Conservation (phyloP, 2,888 invertebrate species). For the Neelides folsomi region DNA sequence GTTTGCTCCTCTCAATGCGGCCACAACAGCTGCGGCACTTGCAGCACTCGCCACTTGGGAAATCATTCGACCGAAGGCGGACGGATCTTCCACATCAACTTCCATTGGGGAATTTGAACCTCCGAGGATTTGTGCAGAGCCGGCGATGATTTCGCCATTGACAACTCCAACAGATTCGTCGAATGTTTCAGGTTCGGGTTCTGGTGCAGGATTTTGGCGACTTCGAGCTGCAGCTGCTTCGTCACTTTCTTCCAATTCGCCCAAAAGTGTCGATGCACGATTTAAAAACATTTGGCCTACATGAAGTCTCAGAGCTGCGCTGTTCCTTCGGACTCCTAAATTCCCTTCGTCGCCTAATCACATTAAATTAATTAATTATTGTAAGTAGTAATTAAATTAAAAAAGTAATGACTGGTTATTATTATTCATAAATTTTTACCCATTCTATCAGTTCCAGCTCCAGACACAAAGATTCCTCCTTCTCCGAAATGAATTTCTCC, state of each 20-base stretch:
- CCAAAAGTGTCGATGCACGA: constrained; percentile 22
- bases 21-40: constrained; percentile 19
- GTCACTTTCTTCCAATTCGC: constrained; percentile 23
- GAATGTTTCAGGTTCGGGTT: constrained; percentile 2
- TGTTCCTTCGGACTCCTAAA: constrained; percentile 7
- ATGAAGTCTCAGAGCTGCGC: constrained; percentile 24
- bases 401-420: too few species aligned
- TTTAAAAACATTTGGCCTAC: constrained; percentile 24
- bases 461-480: constrained; percentile 20
- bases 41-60: constrained; percentile 26
- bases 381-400: too few species aligned
- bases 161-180: neutral
- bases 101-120: constrained; percentile 16
- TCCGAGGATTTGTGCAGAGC: neutral
- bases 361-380: too few species aligned
- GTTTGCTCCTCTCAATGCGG: constrained; percentile 12
- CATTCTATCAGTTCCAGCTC: constrained; percentile 5
- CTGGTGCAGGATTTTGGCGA: constrained; percentile 5
- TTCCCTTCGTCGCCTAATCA: too few species aligned
- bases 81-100: constrained; percentile 17
- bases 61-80: constrained; percentile 22
- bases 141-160: neutral
- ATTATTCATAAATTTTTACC: too few species aligned
- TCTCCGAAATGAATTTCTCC: constrained; percentile 5
- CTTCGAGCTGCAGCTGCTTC: constrained; percentile 8